phyloP scores from a whole-genome alignment of 2,113 vertebrate genomes.

The Sphaerodactylus townsendi region DNA sequence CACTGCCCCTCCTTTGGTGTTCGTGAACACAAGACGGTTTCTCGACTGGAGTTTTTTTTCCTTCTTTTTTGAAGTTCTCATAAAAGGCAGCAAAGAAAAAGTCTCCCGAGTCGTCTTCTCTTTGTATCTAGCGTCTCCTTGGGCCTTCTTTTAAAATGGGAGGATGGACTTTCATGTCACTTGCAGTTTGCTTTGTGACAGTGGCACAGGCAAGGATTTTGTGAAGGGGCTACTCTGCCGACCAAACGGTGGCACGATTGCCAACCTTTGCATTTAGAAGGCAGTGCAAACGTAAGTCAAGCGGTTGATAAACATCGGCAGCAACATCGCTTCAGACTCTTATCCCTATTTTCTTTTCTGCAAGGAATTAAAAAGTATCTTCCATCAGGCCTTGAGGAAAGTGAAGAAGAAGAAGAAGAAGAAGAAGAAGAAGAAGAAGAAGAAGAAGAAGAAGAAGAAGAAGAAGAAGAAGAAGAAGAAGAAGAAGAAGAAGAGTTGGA shows the following conservation, averaged over 20 bases:
- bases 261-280: neutral
- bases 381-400: neutral
- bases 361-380: slow-evolving; percentile 28
- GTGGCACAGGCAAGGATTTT: neutral
- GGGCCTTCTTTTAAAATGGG: slow-evolving; percentile 18
- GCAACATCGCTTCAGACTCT: slow-evolving; percentile 12
- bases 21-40: slow-evolving; percentile 17
- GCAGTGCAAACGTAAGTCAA: no score
- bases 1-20: slow-evolving; percentile 16
- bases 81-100: slow-evolving; percentile 18
- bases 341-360: slow-evolving; percentile 1
- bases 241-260: neutral
- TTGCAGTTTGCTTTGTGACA: neutral
- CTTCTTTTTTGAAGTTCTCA: slow-evolving; percentile 41
- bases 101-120: slow-evolving; percentile 17
- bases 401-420: no score
- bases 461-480: no score
- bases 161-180: slow-evolving; percentile 25
- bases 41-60: neutral
- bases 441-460: no score
- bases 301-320: no score
- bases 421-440: no score
- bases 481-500: no score
- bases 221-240: neutral
- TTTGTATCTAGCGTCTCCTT: slow-evolving; percentile 34